Percentiles rank a stretch among this genome's conserved stretches.
Evolutionary conservation across 2,113 vertebrate genomes (phyloP).

Genomic region (Dendropsophus ebraccatus): DNA sequence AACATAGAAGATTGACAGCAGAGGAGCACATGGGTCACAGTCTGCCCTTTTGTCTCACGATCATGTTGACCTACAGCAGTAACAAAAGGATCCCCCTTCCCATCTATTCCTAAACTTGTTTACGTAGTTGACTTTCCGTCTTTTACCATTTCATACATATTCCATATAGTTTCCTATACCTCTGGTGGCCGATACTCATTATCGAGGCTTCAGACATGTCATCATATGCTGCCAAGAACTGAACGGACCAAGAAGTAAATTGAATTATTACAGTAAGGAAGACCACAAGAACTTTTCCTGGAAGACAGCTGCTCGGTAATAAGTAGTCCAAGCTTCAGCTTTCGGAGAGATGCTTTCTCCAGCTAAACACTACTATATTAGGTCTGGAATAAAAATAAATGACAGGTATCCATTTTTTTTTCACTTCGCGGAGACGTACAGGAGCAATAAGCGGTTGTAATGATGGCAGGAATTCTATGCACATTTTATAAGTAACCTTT

Average conservation of each 20-base stretch:
- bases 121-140: too few species aligned
- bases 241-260: conserved; percentile 42
- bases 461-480: not conserved
- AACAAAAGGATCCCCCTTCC: too few species aligned
- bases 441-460: conserved; percentile 19
- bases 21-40: too few species aligned
- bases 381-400: not conserved
- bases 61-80: too few species aligned
- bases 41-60: too few species aligned
- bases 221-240: conserved; percentile 40
- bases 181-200: conserved; percentile 53
- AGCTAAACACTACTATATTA: not conserved
- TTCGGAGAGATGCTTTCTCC: not conserved
- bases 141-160: too few species aligned
- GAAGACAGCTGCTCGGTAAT: conserved; percentile 18
- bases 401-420: not conserved
- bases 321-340: not conserved
- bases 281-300: conserved; percentile 22
- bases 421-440: not conserved
- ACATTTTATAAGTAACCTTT: conserved; percentile 36
- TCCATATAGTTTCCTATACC: too few species aligned
- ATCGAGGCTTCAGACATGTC: not conserved
- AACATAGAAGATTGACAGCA: too few species aligned
- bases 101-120: not conserved
- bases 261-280: conserved; percentile 26